Conservation (phyloP, 2,888 invertebrate species). For the Hypsopygia costalis region DNA sequence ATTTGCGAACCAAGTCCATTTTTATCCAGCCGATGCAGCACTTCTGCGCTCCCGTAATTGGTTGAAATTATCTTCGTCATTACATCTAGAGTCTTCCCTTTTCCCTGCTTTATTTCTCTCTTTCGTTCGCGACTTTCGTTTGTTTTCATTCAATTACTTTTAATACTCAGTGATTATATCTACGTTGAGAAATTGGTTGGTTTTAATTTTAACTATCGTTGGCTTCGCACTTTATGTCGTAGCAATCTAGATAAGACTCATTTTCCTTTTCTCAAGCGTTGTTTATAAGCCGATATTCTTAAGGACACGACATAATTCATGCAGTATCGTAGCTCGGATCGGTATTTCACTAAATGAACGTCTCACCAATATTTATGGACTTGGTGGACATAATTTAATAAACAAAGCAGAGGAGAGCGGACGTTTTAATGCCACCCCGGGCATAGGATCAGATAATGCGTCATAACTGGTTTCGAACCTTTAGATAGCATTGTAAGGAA, state of each 20-base stretch:
- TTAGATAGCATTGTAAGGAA: conserved; percentile 76
- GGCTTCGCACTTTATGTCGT: conserved; percentile 26
- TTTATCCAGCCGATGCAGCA: conserved; percentile 73
- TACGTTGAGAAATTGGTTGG: conserved; percentile 36
- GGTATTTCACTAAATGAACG: conserved; percentile 77
- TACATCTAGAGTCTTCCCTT: conserved; percentile 73
- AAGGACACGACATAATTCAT: conserved; percentile 69
- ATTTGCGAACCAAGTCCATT: conserved; percentile 65
- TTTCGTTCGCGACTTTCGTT: conserved; percentile 60
- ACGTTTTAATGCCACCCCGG: conserved; percentile 74
- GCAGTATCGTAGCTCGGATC: conserved; percentile 66
- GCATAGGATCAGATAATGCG: conserved; percentile 74
- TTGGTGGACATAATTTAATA: conserved; percentile 78
- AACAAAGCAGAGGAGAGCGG: conserved; percentile 72
- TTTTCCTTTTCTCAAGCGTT: conserved; percentile 52
- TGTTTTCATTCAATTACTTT: conserved; percentile 76
- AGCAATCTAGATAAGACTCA: conserved; percentile 47
- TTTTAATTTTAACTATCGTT: conserved; percentile 25
- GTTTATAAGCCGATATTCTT: conserved; percentile 58
- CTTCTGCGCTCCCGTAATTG: conserved; percentile 71
- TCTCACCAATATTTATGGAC: conserved; percentile 67
- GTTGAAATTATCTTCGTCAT: conserved; percentile 77
- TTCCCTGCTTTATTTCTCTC: conserved; percentile 66
- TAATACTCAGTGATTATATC: conserved; percentile 54
- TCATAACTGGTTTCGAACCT: conserved; percentile 72